These are phyloP conservation scores for Tetragonisca angustula DNA, from an alignment of 2,888 invertebrate species.

Conservation along the genomic window DNA sequence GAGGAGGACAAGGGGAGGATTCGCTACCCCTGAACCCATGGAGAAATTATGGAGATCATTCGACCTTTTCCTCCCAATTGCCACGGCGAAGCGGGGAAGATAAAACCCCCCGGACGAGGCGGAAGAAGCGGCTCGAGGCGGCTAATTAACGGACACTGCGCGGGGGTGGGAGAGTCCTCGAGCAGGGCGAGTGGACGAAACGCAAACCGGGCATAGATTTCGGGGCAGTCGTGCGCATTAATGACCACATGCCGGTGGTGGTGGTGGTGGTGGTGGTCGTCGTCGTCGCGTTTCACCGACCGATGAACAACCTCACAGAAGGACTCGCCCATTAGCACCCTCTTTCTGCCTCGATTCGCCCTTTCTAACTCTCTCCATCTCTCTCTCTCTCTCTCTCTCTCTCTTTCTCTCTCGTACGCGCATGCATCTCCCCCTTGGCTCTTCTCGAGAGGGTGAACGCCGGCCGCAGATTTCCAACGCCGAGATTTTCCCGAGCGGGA, in stretches of 20 bases:
- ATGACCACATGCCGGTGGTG: conserved; percentile 59
- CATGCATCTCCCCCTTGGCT: not conserved
- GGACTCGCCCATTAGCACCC: conserved; percentile 16
- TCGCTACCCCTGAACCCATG: too few species aligned
- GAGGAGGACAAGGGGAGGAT: too few species aligned
- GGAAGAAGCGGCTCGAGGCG: not conserved
- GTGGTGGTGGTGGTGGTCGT: too few species aligned
- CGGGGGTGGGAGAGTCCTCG: not conserved
- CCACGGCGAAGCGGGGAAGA: not conserved
- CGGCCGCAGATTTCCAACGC: conserved; percentile 11
- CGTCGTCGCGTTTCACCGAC: conserved; percentile 55
- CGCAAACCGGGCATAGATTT: conserved; percentile 61
- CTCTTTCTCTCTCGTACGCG: too few species aligned
- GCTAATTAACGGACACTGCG: conserved; percentile 2
- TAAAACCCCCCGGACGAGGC: not conserved
- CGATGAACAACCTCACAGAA: conserved; percentile 55
- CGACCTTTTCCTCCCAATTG: not conserved
- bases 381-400: not conserved
- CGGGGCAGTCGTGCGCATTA: conserved; percentile 55
- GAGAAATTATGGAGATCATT: too few species aligned
- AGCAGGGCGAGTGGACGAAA: conserved; percentile 10
- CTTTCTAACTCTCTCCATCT: not conserved
- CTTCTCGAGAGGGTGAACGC: not conserved
- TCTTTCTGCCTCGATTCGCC: conserved; percentile 34
- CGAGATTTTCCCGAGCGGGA: conserved; percentile 14